Base-by-base conservation (phyloP, 2,888 invertebrate genomes). In the Euproctis similis region DNA sequence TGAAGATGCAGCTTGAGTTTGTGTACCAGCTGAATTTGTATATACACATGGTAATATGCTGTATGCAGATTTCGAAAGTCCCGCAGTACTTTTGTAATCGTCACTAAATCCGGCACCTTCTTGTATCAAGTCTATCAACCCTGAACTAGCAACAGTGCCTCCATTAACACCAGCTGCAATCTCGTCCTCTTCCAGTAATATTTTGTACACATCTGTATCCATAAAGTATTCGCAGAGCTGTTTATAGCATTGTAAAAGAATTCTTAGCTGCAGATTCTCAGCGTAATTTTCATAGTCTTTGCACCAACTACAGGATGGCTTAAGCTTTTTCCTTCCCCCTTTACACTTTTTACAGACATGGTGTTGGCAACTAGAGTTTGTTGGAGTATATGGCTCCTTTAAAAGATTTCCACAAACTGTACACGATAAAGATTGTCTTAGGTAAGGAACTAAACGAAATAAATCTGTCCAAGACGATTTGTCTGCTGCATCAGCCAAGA, bases 341-440 rank as follows among this genome's bases (percentile, higher is more conserved):
- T 92, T 87, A 66, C 96, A 96, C 28, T 88, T 87, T 50, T 90
- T 90, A 71, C 96, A 96, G 19, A 96, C 92, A 76, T 94, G 93
- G 75, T 97, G 96, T 68, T 93, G 93, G 75, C 96, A 96, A 41
- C 89, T 89, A 2, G 90, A 89, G 51, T 89, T 90, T 10, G 88
- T 87, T 8, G 95, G 94, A 17, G 93, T 90, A 60, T 90, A 90
- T 4, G 96, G 96, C 60, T 93, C 92, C 46, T 90, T 90, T 31
- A 96, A 74, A 45, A 96, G 86, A 63, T 92, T 90, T 38, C 92
- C 91, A 73, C 97, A 97, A 30, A 96, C 95, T 31, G 92, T 93
- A 78, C 97, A 97, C 48, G 94, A 92, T 53, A 97, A 86, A 41
- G 94, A 92, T 69, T 94, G 94, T 34, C 95, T 88, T 61, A 96